Percentiles rank a stretch among this genome's conserved stretches.
phyloP scores from a whole-genome alignment of 2,113 vertebrate species.

The Alethe diademata region DNA sequence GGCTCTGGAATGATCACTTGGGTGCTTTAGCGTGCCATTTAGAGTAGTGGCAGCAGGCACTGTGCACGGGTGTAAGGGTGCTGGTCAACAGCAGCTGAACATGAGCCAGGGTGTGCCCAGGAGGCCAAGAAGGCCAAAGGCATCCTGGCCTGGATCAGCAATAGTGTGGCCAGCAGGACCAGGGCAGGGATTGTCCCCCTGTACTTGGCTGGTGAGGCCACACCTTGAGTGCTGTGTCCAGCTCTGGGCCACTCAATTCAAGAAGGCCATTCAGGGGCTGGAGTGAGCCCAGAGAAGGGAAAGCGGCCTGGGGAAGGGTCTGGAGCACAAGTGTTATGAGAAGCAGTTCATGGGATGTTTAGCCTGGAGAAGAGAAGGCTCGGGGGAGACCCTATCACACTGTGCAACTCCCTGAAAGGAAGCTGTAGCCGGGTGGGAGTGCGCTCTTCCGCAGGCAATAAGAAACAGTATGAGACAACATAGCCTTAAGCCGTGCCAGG shows the following conservation, averaged over 20 bases:
- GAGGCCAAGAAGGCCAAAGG: no score
- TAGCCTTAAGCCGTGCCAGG: neutral
- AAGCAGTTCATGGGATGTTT: neutral
- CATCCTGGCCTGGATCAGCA: neutral
- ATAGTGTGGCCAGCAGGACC: neutral
- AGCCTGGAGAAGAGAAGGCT: neutral
- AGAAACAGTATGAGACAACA: neutral
- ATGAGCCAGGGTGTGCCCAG: neutral
- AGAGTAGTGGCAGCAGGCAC: neutral
- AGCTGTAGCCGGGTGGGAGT: no score
- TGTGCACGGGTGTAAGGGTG: rapidly evolving
- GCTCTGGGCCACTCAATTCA: neutral
- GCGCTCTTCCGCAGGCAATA: neutral
- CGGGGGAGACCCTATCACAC: neutral
- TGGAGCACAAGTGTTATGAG: neutral
- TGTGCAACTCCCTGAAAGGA: neutral
- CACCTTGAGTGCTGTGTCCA: rapidly evolving
- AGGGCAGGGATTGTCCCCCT: neutral
- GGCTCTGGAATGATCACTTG: neutral
- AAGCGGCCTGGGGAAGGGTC: neutral
- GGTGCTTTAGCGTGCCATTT: neutral
- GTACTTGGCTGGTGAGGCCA: rapidly evolving
- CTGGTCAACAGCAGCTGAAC: neutral
- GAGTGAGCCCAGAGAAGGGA: neutral
- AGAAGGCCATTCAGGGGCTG: no score